Base-by-base conservation (phyloP, 2,888 invertebrate species). In the Axea sp. region DNA sequence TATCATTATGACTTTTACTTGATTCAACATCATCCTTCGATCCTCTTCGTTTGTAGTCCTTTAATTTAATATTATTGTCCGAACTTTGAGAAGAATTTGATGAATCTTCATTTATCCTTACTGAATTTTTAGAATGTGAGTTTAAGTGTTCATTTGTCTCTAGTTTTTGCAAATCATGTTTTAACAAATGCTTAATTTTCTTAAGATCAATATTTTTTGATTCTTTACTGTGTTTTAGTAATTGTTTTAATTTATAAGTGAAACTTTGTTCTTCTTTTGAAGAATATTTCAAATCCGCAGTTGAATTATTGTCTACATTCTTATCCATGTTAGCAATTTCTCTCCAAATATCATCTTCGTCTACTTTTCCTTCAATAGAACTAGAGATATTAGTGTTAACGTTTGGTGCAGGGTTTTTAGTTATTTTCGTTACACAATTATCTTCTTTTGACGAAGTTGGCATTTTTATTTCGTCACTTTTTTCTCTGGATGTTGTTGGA, bases 271-370 rank as follows among this genome's bases (percentile, higher is more conserved):
- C 69, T 17, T 65, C 64, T 7, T 45, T 75, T 0, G 11, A 33
- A 1, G 9, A 15, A 19, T 11, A 55, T 11, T 45, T 49, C 1
- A 17, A 0, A 1, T 72, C 62, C 5, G 5, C 2, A 0, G 39
- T 17, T 26, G 45, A 53, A 67, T 37, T 75, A 12, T 33, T 59
- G 22, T 67, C 55, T 9, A 68, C 15, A 12, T 45, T 49, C 24
- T 71, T 76, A 8, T 80, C 78, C 5, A 81, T 75, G n/a, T 76
- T 76, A 6, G 71, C 57, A 2, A 83, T 79, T 31, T 83, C 80
- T 51, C 77, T 73, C 84, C 84, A 84, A 12, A 81, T 79, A 15
- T 83, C 80, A 15, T 79, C 80, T 45, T 82, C 80, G n/a, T 80
- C 79, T n/a, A 77, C 57, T 2, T 77, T 77, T 11, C 81, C 82